Percentiles rank a stretch among this genome's conserved stretches.
These are phyloP conservation scores for Salvator merianae DNA, from an alignment of 2,113 vertebrate genomes.

Conservation along the genomic window DNA sequence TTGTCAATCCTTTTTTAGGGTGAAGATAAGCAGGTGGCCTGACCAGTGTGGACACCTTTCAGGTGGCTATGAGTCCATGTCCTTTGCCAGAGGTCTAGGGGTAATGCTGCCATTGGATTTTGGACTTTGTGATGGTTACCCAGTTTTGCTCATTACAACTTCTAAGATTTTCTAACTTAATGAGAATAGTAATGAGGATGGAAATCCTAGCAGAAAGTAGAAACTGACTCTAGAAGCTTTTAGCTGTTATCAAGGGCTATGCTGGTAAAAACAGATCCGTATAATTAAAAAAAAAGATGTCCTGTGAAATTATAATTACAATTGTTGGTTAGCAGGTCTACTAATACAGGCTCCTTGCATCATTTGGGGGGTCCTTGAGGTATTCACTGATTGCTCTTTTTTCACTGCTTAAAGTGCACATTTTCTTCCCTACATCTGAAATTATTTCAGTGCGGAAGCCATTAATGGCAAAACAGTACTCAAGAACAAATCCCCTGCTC, in stretches of 20 bases:
- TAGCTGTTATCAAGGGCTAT: not conserved
- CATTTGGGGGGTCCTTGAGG: not conserved
- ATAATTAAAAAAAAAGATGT: no score
- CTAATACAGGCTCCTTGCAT: not conserved
- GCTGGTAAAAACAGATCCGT: not conserved
- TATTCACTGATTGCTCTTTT: not conserved
- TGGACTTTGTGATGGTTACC: no score
- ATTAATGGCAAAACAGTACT: slow-evolving; percentile 24
- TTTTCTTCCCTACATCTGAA: not conserved
- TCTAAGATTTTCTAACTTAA: slow-evolving; percentile 30
- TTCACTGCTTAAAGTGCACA: slow-evolving; percentile 24
- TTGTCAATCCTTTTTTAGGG: no score
- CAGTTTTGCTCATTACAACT: no score
- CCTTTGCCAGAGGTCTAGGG: no score
- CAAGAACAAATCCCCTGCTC: not conserved
- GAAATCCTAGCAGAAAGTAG: not conserved
- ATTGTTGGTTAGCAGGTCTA: not conserved
- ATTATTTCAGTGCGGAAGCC: not conserved
- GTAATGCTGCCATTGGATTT: no score
- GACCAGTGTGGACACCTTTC: no score
- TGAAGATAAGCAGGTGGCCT: no score
- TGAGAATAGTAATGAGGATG: not conserved
- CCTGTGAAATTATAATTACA: not conserved
- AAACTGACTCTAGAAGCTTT: not conserved
- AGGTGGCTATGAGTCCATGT: no score